phyloP scores from a whole-genome alignment of 2,797 vertebrate genomes.

The Aphelocoma californica region DNA sequence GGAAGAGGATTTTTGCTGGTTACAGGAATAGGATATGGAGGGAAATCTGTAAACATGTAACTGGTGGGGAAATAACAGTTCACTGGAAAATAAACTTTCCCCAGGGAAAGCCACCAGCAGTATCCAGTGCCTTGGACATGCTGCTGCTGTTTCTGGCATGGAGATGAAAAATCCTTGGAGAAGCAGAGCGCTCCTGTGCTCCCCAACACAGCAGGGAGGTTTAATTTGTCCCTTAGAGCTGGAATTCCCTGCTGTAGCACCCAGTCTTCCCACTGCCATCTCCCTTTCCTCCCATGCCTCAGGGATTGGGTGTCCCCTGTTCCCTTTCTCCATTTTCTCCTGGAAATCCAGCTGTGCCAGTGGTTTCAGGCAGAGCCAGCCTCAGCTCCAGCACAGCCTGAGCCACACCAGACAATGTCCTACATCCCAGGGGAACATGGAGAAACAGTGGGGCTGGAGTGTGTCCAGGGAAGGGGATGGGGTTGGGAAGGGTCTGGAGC shows the following conservation, averaged over 20 bases:
- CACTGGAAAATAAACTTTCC: background rate
- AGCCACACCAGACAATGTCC: background rate
- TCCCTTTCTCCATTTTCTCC: background rate
- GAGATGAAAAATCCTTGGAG: background rate
- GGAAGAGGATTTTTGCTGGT: background rate
- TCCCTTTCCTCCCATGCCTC: background rate
- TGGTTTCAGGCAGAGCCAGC: background rate
- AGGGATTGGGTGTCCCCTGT: rapidly evolving
- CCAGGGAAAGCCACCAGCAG: background rate
- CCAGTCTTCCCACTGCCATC: rapidly evolving
- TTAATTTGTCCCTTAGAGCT: background rate
- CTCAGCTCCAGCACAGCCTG: background rate
- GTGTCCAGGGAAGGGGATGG: background rate
- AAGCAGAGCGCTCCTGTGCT: background rate
- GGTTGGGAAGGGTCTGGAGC: background rate
- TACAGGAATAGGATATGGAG: background rate
- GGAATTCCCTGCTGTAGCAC: background rate
- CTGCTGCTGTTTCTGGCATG: background rate
- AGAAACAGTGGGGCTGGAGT: background rate
- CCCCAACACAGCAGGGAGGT: background rate
- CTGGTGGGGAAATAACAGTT: background rate
- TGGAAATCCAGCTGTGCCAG: background rate
- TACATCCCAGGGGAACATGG: background rate
- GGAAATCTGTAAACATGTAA: background rate
- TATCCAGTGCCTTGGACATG: rapidly evolving